phyloP scores from a whole-genome alignment of 2,888 invertebrate genomes.

The Unio delphinus region DNA sequence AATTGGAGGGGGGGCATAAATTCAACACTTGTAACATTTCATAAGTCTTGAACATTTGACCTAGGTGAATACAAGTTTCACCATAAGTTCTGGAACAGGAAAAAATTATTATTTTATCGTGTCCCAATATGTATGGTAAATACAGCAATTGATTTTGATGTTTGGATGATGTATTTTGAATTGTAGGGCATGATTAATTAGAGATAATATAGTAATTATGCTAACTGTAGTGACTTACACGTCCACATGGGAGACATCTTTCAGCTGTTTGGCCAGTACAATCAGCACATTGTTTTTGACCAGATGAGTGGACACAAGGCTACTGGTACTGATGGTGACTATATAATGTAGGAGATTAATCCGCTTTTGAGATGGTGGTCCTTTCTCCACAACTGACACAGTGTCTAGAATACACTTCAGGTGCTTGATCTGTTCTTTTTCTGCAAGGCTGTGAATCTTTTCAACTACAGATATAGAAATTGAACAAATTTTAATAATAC shows the following conservation, averaged over 20 bases:
- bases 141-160: not conserved
- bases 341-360: conserved; percentile 67
- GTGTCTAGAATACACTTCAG: conserved; percentile 55
- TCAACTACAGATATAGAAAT: conserved; percentile 48
- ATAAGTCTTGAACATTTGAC: no score
- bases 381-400: conserved; percentile 60
- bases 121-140: no score
- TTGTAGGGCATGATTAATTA: not conserved
- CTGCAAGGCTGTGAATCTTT: conserved; percentile 57
- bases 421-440: conserved; percentile 62
- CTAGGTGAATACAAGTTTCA: not conserved
- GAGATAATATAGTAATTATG: not conserved
- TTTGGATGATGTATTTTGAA: not conserved
- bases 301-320: conserved; percentile 48
- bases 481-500: not conserved
- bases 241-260: conserved; percentile 66
- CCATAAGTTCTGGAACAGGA: not conserved
- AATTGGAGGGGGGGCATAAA: no score
- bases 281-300: conserved; percentile 45
- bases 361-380: conserved; percentile 68
- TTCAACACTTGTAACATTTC: no score
- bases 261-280: conserved; percentile 59
- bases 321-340: conserved; percentile 49
- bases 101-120: not conserved
- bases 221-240: conserved; percentile 53